Evolutionary conservation across 2,888 invertebrate species (phyloP).

Genomic region (Lepidocyrtoides sp.): DNA sequence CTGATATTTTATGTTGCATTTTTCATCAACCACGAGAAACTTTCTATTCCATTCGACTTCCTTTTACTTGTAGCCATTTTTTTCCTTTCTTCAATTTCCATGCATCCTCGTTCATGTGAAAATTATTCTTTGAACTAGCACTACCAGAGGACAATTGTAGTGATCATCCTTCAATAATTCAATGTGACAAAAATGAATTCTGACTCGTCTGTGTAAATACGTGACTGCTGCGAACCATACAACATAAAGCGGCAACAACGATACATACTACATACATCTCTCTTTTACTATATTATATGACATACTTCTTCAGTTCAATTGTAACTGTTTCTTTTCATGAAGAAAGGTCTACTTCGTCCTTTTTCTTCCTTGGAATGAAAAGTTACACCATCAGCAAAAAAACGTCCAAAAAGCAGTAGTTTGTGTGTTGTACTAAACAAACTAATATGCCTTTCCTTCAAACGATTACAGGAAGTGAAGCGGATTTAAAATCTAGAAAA

Average conservation of each 20-base stretch:
- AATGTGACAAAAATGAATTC: not conserved
- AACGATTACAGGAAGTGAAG: no score
- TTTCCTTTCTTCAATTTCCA: not conserved
- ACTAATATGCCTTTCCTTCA: not conserved
- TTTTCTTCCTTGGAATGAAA: no score
- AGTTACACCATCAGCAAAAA: not conserved
- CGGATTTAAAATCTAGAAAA: not conserved
- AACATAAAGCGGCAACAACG: not conserved
- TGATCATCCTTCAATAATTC: not conserved
- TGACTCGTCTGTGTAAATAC: not conserved
- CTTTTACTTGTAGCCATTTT: no score
- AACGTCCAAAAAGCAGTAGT: not conserved
- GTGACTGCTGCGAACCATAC: not conserved
- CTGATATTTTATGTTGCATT: no score
- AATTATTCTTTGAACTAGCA: not conserved
- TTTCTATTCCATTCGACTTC: no score
- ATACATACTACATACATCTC: not conserved
- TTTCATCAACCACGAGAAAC: no score
- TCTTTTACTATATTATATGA: no score
- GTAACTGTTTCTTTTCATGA: not conserved
- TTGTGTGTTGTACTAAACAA: not conserved
- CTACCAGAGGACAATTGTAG: not conserved
- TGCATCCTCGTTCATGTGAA: not conserved
- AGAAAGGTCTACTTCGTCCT: no score
- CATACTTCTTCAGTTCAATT: no score